Conservation (phyloP, 2,797 vertebrate genomes). For the Gobionotothen gibberifrons region DNA sequence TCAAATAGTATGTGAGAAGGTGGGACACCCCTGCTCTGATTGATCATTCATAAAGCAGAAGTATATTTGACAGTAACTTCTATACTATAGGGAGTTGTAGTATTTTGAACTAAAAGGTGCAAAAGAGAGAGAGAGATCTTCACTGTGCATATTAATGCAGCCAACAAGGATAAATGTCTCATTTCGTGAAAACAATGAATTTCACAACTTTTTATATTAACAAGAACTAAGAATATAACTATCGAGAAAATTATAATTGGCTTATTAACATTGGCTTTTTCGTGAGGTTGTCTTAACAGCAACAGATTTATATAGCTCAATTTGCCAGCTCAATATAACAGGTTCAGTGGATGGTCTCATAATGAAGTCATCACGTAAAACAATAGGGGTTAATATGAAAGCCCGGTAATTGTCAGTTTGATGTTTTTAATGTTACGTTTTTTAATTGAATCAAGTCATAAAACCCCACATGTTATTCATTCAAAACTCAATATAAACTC, state of each 20-base stretch:
- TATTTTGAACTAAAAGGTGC: background rate
- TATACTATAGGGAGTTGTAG: background rate
- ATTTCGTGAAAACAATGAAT: background rate
- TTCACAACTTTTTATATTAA: background rate
- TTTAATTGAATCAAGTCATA: background rate
- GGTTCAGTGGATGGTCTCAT: background rate
- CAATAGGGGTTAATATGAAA: background rate
- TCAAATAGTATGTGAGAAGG: too few species aligned
- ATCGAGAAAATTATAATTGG: background rate
- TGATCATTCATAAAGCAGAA: background rate
- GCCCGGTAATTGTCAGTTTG: background rate
- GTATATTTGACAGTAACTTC: background rate
- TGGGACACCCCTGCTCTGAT: too few species aligned
- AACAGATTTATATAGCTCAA: too few species aligned
- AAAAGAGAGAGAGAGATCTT: background rate
- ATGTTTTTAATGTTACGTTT: background rate
- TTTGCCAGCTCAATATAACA: too few species aligned
- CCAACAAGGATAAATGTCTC: background rate
- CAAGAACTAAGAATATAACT: background rate
- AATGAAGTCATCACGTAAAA: slow-evolving; percentile 11
- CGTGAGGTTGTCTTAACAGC: background rate
- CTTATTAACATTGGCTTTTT: background rate
- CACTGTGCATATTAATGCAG: background rate
- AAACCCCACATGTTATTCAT: slow-evolving; percentile 7
- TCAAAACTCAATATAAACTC: slow-evolving; percentile 3